phyloP scores from a whole-genome alignment of 2,888 invertebrate genomes.

The Lasioglossum oenotherae region DNA sequence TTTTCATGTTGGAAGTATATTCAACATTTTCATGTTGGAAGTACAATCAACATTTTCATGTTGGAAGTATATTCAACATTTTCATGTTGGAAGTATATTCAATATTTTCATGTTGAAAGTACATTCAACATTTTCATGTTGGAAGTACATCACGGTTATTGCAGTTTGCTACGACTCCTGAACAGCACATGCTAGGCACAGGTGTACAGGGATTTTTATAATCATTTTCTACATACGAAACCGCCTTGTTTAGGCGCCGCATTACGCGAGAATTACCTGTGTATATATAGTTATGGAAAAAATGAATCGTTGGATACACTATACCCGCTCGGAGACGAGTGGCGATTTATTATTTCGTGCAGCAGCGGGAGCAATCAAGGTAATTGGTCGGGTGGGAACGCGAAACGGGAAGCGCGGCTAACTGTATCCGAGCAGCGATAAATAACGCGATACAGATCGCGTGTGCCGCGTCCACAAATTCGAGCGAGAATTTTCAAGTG shows the following conservation, averaged over 20 bases:
- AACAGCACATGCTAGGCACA: no score
- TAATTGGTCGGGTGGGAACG: constrained; percentile 45
- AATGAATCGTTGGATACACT: background rate
- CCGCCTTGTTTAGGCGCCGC: background rate
- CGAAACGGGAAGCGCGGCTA: constrained; percentile 30
- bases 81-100: no score
- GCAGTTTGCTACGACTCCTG: no score
- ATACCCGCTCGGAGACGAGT: background rate
- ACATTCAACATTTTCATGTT: no score
- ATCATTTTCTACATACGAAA: background rate
- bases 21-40: no score
- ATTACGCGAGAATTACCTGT: background rate
- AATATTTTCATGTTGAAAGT: no score
- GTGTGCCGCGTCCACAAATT: constrained; percentile 28
- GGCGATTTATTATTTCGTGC: constrained; percentile 39
- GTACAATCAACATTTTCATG: no score
- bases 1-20: no score
- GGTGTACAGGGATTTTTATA: no score
- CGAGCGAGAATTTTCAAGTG: constrained; percentile 37
- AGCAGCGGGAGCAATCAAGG: constrained; percentile 40
- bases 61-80: no score
- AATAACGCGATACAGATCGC: constrained; percentile 43
- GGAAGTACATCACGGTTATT: no score
- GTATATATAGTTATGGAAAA: background rate
- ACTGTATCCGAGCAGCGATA: constrained; percentile 30